Percentiles rank a stretch among this genome's conserved stretches.
phyloP scores from a whole-genome alignment of 2,888 invertebrate genomes.

The Idaea straminata region DNA sequence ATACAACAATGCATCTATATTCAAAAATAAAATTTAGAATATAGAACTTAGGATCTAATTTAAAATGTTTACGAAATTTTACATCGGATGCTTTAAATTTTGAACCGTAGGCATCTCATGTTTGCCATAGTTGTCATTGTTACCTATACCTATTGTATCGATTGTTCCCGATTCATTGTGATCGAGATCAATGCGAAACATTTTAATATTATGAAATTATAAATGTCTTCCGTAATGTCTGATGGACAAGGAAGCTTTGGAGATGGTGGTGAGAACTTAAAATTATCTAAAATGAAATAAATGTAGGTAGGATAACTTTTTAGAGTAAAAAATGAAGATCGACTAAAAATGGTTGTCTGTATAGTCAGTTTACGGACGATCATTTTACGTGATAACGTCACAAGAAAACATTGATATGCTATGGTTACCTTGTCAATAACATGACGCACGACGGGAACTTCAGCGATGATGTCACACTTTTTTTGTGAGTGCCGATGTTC shows the following conservation, averaged over 20 bases:
- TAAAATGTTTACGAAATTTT: conserved; percentile 21
- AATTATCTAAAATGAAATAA: not conserved
- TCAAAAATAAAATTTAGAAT: conserved; percentile 22
- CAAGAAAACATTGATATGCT: no score
- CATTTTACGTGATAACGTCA: no score
- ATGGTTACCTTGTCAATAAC: no score
- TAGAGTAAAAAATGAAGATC: no score
- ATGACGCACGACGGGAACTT: no score
- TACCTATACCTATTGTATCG: conserved; percentile 73
- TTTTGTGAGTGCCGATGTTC: no score
- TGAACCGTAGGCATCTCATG: conserved; percentile 63
- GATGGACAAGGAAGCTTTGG: conserved; percentile 28
- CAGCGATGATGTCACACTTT: no score
- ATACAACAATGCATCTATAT: not conserved
- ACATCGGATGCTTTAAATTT: conserved; percentile 27
- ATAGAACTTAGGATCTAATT: conserved; percentile 7
- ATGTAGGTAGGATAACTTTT: no score
- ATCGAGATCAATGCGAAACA: conserved; percentile 75
- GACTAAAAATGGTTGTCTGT: no score
- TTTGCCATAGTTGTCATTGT: conserved; percentile 78
- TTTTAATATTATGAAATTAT: conserved; percentile 80
- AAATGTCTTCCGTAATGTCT: conserved; percentile 72
- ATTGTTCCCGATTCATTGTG: conserved; percentile 69
- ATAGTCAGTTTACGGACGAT: no score
- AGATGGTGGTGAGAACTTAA: conserved; percentile 19